Evolutionary conservation across 2,888 invertebrate genomes (phyloP).

Genomic region (Megalurothrips usitatus): DNA sequence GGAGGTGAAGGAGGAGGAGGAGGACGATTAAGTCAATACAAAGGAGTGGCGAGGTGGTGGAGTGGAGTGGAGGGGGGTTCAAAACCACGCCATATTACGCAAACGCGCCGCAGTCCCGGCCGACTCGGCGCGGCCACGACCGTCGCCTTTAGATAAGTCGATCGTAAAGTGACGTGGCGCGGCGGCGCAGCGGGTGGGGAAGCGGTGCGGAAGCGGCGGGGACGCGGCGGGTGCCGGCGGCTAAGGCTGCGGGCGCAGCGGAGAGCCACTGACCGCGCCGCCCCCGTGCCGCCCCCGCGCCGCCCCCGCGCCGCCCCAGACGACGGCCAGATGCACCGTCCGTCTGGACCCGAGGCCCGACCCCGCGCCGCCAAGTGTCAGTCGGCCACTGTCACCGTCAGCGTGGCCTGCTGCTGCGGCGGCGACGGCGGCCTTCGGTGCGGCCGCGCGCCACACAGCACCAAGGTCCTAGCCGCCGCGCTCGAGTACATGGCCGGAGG

Average conservation of each 20-base stretch:
- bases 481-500: too few species aligned
- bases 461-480: too few species aligned
- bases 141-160: neutral
- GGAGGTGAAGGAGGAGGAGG: neutral
- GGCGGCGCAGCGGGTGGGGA: neutral
- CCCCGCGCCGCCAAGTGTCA: too few species aligned
- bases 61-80: too few species aligned
- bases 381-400: too few species aligned
- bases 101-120: neutral
- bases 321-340: too few species aligned
- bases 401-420: too few species aligned
- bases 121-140: neutral
- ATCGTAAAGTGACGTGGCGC: neutral
- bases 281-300: neutral
- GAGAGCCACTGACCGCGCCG: neutral
- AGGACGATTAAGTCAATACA: neutral
- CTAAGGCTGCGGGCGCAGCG: neutral
- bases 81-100: constrained; percentile 11
- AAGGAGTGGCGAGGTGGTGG: neutral
- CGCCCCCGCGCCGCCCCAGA: too few species aligned
- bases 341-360: too few species aligned
- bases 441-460: too few species aligned
- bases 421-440: too few species aligned
- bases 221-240: neutral
- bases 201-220: neutral